Evolutionary conservation across 2,888 invertebrate species (phyloP).

Genomic region (Terebella lapidaria): DNA sequence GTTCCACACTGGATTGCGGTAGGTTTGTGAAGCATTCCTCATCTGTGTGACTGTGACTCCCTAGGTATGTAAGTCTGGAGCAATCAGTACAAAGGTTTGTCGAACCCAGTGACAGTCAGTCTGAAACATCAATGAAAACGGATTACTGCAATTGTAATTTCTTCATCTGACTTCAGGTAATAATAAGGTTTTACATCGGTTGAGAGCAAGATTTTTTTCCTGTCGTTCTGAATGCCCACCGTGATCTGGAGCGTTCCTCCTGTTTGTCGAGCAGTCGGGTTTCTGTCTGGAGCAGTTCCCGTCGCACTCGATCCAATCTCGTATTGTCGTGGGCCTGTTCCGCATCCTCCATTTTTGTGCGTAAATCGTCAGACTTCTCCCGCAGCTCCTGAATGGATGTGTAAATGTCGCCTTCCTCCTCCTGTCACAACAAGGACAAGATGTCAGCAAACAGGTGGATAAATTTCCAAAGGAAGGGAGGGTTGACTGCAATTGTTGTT

Average conservation of each 20-base stretch:
- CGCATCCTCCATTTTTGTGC: constrained; percentile 27
- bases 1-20: no score
- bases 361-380: constrained; percentile 39
- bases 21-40: no score
- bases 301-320: neutral
- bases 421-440: constrained; percentile 24
- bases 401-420: constrained; percentile 49
- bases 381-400: constrained; percentile 46
- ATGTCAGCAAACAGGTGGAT: no score
- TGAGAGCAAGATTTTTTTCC: neutral
- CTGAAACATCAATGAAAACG: no score
- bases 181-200: neutral
- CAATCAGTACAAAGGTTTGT: no score
- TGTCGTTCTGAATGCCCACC: neutral
- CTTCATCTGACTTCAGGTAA: neutral
- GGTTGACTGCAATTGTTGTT: no score
- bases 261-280: neutral
- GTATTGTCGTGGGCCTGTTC: neutral
- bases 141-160: no score
- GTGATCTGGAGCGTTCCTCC: neutral
- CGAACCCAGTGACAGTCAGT: no score
- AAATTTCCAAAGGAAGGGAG: no score
- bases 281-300: neutral
- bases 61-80: no score
- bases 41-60: no score